phyloP scores from a whole-genome alignment of 1,140 invertebrate genomes.

The Mizuhopecten yessoensis region DNA sequence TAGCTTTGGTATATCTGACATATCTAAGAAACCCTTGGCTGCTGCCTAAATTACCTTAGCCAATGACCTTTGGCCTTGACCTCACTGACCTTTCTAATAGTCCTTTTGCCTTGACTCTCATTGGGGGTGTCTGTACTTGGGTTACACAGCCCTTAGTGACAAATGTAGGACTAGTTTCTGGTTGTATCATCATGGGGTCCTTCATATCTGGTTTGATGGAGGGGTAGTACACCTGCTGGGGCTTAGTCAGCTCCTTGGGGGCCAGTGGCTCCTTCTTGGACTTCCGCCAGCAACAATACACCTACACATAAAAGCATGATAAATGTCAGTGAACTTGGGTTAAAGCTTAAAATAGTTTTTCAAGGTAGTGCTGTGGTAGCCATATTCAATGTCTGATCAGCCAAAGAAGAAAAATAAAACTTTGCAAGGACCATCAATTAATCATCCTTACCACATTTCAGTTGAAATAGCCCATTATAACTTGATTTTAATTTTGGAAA shows the following conservation, averaged over 20 bases:
- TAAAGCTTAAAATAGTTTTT: too few species aligned
- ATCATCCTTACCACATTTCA: too few species aligned
- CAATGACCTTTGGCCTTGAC: too few species aligned
- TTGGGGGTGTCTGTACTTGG: constrained; percentile 80
- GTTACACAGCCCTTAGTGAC: constrained; percentile 71
- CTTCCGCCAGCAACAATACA: constrained; percentile 69
- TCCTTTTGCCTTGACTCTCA: constrained; percentile 87
- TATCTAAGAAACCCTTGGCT: too few species aligned
- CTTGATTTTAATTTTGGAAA: too few species aligned
- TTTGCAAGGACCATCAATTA: too few species aligned
- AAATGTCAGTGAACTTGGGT: not conserved
- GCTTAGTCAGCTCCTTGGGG: constrained; percentile 52
- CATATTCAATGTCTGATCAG: too few species aligned
- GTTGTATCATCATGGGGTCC: constrained; percentile 79
- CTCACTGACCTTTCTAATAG: constrained; percentile 82
- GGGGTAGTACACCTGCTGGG: constrained; percentile 71
- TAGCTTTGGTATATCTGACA: too few species aligned
- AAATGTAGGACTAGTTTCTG: constrained; percentile 71
- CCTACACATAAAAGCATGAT: constrained; percentile 42
- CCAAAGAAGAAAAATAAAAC: too few species aligned
- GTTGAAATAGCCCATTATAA: too few species aligned
- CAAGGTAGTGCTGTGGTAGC: too few species aligned
- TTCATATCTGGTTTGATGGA: constrained; percentile 78
- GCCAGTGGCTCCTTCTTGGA: constrained; percentile 56
- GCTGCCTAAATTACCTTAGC: not conserved